Base-by-base conservation (phyloP, 2,888 invertebrate genomes). In the Himalopsyche anomala region DNA sequence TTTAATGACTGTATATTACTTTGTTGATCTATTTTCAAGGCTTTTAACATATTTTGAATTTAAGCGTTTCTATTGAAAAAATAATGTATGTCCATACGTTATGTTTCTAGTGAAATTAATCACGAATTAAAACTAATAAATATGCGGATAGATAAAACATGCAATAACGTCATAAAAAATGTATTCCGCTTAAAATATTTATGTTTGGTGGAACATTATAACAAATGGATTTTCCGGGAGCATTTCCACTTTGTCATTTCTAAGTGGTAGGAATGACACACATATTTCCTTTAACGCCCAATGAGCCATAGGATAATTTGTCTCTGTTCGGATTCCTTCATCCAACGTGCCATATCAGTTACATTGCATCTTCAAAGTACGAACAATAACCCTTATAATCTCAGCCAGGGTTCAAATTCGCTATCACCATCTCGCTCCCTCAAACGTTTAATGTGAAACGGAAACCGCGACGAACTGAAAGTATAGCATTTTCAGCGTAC, bases 291-390 rank as follows among this genome's bases (percentile, higher is more conserved):
- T 19, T 19, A 28, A 28, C 62, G 62, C 62, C 62, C 62, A 62
- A 62, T 62, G 62, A 62, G 28, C 62, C 62, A 62, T 62, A 15
- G 62, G 8, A 19, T 19, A 62, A 62, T 62, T 62, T 62, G 62
- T 62, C 62, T 62, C 62, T 62, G 80, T 84, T 51, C 54, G 38
- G 80, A 81, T 62, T 40, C 42, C 51, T 9, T 38, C 55, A 80
- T 28, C 83, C 69, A 42, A 82, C 86, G 86, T 86, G 84, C 82
- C 81, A 38, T 86, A 86, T 86, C 86, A 84, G 84, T 81, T 54
- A 56, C 86, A 84, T 81, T 86, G 86, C 86, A 86, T 86, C 86
- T 86, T 56, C 17, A 15, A 51, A 86, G 86, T 42, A 80, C 82
- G 81, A 81, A 82, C 84, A 56, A 86, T 80, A 81, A 28, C 84